Conservation (phyloP, 1,140 invertebrate genomes). For the Brachystomella parvula region DNA sequence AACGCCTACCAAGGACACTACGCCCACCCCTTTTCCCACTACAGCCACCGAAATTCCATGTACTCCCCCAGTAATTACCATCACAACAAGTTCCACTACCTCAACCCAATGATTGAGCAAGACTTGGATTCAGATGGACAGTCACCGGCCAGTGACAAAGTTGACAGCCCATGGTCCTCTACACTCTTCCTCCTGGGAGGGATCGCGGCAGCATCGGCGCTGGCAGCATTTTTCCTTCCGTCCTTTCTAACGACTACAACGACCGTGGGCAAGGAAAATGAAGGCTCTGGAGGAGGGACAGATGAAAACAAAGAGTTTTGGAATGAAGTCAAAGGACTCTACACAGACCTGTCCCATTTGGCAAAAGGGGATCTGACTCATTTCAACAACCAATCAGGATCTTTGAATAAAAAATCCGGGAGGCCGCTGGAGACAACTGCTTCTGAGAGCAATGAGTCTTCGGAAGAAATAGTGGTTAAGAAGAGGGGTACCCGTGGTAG, state of each 20-base stretch:
- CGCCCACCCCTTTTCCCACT: conserved; percentile 4
- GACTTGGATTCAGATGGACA: background rate
- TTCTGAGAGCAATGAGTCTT: background rate
- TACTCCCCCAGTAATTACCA: conserved; percentile 3
- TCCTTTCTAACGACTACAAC: conserved; percentile 12
- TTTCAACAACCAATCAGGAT: conserved; percentile 15
- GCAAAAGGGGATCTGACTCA: conserved; percentile 27
- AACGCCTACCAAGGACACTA: background rate
- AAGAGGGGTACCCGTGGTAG: background rate
- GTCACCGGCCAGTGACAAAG: conserved; percentile 6
- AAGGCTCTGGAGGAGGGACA: background rate
- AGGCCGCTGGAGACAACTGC: background rate
- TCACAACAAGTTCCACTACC: conserved; percentile 11
- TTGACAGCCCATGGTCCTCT: conserved; percentile 21
- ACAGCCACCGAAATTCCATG: background rate
- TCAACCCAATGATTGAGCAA: background rate
- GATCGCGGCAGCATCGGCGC: conserved; percentile 29
- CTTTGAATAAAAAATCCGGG: conserved; percentile 7
- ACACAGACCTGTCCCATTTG: conserved; percentile 31
- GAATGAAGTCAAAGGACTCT: conserved; percentile 36
- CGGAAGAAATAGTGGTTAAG: background rate
- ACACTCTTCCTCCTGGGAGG: conserved; percentile 33
- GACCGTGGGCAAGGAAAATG: conserved; percentile 20
- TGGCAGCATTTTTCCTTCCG: conserved; percentile 31
- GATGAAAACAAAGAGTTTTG: conserved; percentile 26